These are phyloP conservation scores for Erinaceus europaeus DNA, from an alignment of 2,113 vertebrate species.

Conservation along the genomic window DNA sequence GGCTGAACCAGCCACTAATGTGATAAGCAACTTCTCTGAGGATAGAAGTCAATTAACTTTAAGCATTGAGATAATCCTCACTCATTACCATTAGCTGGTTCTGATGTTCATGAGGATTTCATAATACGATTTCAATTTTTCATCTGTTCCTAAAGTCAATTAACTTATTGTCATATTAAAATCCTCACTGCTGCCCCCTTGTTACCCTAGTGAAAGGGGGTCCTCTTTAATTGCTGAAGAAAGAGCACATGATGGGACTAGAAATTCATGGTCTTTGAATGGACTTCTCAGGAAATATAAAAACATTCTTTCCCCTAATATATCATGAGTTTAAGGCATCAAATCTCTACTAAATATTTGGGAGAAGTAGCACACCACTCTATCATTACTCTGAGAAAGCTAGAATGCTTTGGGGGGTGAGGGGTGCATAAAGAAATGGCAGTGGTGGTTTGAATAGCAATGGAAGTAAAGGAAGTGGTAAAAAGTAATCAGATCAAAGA, in stretches of 20 bases:
- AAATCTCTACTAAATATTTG: background rate
- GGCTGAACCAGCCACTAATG: constrained; percentile 42
- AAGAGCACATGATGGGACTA: background rate
- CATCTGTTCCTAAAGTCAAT: constrained; percentile 45
- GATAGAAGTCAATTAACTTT: constrained; percentile 52
- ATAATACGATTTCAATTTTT: constrained; percentile 47
- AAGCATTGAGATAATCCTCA: constrained; percentile 31
- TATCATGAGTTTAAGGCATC: constrained; percentile 12
- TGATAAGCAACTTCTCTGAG: constrained; percentile 51
- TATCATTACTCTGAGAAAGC: background rate
- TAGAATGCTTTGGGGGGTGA: background rate
- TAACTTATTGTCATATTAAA: constrained; percentile 16
- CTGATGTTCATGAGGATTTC: constrained; percentile 32
- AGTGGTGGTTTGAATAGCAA: background rate
- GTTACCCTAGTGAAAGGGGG: background rate
- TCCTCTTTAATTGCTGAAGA: constrained; percentile 7
- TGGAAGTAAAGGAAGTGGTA: background rate
- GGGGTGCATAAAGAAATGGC: background rate
- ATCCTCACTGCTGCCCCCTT: background rate
- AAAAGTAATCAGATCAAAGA: background rate
- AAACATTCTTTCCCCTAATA: background rate
- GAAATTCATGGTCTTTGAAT: constrained; percentile 8
- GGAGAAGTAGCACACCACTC: background rate
- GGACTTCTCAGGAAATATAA: constrained; percentile 33
- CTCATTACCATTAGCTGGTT: constrained; percentile 13